Conservation (phyloP, 2,113 vertebrate genomes). For the Astur gentilis region DNA sequence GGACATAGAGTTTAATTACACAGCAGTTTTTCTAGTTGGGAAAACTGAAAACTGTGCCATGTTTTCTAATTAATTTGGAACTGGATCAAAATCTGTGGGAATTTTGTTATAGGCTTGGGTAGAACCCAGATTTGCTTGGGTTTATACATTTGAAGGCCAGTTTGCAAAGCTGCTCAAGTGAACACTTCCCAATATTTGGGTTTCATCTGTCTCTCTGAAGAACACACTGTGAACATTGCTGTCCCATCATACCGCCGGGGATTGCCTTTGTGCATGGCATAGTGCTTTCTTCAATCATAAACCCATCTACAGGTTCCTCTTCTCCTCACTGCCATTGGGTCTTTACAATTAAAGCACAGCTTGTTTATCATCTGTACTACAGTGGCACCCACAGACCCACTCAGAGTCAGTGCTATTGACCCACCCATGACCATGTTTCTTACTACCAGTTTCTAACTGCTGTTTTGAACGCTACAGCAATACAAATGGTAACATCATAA, state of each 20-base stretch:
- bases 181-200: not conserved
- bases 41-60: not conserved
- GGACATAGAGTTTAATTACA: not conserved
- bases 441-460: not conserved
- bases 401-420: not conserved
- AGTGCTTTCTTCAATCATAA: not conserved
- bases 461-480: not conserved
- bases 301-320: not conserved
- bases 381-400: not conserved
- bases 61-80: not conserved
- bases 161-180: not conserved
- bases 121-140: not conserved
- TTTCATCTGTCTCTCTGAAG: not conserved
- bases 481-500: not conserved
- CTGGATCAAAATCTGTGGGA: not conserved
- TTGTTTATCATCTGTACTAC: not conserved
- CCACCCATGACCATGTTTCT: not conserved
- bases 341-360: not conserved
- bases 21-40: not conserved
- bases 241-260: no score
- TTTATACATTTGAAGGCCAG: not conserved
- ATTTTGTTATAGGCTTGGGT: not conserved
- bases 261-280: not conserved
- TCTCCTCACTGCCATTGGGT: not conserved
- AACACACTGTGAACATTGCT: fast-evolving